Evolutionary conservation across 2,113 vertebrate species (phyloP).

Genomic region (Casuarius casuarius): DNA sequence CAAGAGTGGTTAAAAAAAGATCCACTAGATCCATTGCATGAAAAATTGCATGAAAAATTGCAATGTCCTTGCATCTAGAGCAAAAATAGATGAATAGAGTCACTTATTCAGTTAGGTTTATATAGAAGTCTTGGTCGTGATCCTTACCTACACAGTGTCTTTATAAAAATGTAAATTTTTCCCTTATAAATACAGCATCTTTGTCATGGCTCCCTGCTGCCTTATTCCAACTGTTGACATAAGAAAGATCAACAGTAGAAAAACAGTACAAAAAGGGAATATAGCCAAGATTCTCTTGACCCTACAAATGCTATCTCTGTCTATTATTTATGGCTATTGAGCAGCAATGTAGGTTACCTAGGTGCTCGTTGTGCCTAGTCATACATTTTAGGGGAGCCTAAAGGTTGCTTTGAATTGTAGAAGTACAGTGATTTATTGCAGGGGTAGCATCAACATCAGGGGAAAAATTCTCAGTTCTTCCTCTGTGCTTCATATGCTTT

Average conservation of each 20-base stretch:
- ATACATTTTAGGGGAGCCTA: neutral
- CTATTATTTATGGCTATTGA: neutral
- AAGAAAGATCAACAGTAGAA: neutral
- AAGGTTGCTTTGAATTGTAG: neutral
- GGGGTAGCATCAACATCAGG: neutral
- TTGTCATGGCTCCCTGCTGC: conserved; percentile 29
- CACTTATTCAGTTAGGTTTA: neutral
- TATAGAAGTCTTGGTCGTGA: neutral
- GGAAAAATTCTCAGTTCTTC: neutral
- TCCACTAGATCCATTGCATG: neutral
- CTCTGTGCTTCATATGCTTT: neutral
- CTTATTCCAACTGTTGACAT: neutral
- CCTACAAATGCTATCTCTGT: neutral
- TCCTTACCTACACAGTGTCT: neutral
- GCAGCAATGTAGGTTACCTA: neutral
- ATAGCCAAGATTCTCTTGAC: neutral
- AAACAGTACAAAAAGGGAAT: neutral
- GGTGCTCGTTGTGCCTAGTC: neutral
- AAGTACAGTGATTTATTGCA: neutral
- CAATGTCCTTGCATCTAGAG: neutral
- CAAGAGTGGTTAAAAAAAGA: neutral
- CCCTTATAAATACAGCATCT: neutral
- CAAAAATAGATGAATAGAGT: neutral
- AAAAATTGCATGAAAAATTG: neutral
- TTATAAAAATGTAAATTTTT: conserved; percentile 11